Percentiles rank a stretch among this genome's conserved stretches.
phyloP scores from a whole-genome alignment of 1,140 invertebrate species.

The Helicoverpa armigera region DNA sequence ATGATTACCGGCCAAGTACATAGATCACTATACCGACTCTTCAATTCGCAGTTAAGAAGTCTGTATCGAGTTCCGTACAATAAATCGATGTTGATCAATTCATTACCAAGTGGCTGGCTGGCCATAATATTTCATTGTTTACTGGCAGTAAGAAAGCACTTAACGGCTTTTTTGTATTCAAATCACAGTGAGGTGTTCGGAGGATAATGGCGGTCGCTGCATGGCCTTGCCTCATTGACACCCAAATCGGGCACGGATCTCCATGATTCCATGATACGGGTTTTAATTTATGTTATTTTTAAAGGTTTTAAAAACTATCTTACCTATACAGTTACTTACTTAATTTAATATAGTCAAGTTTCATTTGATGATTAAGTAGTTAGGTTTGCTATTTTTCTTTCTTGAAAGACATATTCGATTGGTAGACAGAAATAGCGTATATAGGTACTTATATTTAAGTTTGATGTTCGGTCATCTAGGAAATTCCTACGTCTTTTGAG shows the following conservation, averaged over 20 bases:
- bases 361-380: no score
- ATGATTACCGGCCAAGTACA: background rate
- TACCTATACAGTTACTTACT: no score
- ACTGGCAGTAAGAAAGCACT: constrained; percentile 68
- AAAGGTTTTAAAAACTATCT: background rate
- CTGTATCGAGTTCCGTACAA: constrained; percentile 27
- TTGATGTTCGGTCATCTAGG: no score
- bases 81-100: constrained; percentile 45
- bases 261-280: constrained; percentile 3
- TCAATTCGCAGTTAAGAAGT: constrained; percentile 23
- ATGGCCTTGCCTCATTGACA: constrained; percentile 51
- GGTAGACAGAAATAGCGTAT: no score
- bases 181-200: constrained; percentile 67
- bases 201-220: constrained; percentile 69
- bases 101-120: constrained; percentile 38
- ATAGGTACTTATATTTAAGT: no score
- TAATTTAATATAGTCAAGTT: no score
- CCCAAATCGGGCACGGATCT: constrained; percentile 10
- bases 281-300: constrained; percentile 1
- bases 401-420: no score
- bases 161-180: constrained; percentile 72
- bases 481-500: no score
- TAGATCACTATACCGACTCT: background rate
- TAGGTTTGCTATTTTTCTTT: no score
- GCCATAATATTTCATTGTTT: constrained; percentile 59